Conservation (phyloP, 2,888 invertebrate genomes). For the Clanis bilineata region DNA sequence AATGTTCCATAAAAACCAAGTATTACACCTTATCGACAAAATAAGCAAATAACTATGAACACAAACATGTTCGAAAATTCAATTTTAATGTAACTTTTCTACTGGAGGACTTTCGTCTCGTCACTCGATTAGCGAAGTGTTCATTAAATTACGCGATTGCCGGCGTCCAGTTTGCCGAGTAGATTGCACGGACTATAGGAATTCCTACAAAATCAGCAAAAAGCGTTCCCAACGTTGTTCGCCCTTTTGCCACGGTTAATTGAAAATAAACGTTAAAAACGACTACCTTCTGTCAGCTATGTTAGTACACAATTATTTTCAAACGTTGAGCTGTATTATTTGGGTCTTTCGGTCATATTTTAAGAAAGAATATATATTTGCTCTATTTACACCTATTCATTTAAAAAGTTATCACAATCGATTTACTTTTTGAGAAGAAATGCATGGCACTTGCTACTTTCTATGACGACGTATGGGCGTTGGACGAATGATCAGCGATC, state of each 20-base stretch:
- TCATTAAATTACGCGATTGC: constrained; percentile 76
- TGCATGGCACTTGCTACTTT: too few species aligned
- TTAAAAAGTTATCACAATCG: too few species aligned
- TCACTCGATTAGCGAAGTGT: constrained; percentile 75
- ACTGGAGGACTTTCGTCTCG: constrained; percentile 48
- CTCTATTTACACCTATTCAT: too few species aligned
- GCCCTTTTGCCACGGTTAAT: constrained; percentile 40
- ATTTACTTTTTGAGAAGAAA: too few species aligned
- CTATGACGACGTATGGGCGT: too few species aligned
- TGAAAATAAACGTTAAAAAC: constrained; percentile 47
- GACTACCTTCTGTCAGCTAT: constrained; percentile 25
- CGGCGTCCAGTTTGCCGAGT: constrained; percentile 63
- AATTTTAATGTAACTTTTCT: constrained; percentile 37
- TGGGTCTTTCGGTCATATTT: too few species aligned
- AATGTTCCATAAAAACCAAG: too few species aligned
- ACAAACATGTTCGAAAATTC: neutral
- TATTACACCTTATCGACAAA: too few species aligned
- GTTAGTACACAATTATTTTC: neutral
- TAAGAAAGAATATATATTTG: too few species aligned
- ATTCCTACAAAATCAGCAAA: constrained; percentile 55
- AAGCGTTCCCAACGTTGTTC: constrained; percentile 31
- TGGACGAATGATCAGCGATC: too few species aligned
- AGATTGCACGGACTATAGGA: constrained; percentile 60
- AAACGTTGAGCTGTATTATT: neutral
- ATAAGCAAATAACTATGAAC: neutral